Base-by-base conservation (phyloP, 2,888 invertebrate genomes). In the Ferdinandea cuprea region DNA sequence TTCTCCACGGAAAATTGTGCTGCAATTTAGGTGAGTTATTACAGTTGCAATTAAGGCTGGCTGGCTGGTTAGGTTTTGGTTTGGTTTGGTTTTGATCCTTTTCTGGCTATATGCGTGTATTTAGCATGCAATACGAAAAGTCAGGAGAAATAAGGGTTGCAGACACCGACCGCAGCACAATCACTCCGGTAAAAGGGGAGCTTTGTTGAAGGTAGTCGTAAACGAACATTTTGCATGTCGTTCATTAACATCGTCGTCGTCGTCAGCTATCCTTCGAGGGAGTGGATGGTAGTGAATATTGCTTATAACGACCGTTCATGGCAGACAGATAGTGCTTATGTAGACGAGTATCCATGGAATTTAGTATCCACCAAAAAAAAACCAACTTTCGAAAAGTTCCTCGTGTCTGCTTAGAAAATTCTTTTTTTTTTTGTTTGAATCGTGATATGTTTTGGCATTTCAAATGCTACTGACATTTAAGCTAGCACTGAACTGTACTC, bases 1-100 rank as follows among this genome's bases (percentile, higher is more conserved):
- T 52, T 46, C 25, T 52, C 28, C 37, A 37, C 21, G 17, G 46
- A 59, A 71, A 52, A 54, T 77, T 77, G 42, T 68, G 72, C 78
- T 78, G 83, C 83, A 83, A 83, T 83, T 83, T 78, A 56, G 83
- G 83, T 78, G 72, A 83, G 68, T 83, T 83, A 83, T 83, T 83
- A 83, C 78, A 83, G 78, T 83, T 78, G 78, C 83, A 83, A 83
- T 83, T 83, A 83, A 78, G 83, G 69, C 72, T 83, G 78, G 77
- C 83, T 83, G 83, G 78, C 78, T 78, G 66, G 72, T 71, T 50
- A 56, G 66, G 77, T 66, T 77, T 35, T 78, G 66, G 72, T 71
- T 50, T 48, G 66, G 77, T 66, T 77, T 35, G 63, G 77, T 59
- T 80, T 68, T 73, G 63, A 52, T 66, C 65, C 65, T 44, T 13